A percentile compares a stretch with the other conserved stretches of the same genome.
Conservation (phyloP, 2,888 invertebrate species). For the Thera britannica region DNA sequence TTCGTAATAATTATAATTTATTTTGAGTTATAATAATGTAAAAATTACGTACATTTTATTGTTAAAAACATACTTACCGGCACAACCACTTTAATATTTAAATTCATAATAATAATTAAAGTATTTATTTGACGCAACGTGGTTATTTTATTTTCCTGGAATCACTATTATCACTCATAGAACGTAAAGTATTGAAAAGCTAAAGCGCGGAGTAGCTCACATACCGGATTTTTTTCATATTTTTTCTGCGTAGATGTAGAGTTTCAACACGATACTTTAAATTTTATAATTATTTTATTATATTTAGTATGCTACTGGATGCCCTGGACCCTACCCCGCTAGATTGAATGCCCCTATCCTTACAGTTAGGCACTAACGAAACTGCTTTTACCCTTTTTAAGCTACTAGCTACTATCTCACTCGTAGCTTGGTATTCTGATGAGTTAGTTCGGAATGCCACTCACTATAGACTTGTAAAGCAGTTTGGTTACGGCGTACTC, state of each 20-base stretch:
- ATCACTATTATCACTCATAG: constrained; percentile 40
- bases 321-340: constrained; percentile 79
- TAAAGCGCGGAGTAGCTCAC: constrained; percentile 74
- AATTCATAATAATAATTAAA: constrained; percentile 72
- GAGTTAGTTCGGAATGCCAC: constrained; percentile 24
- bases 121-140: constrained; percentile 74
- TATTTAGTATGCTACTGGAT: constrained; percentile 80
- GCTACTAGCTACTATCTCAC: constrained; percentile 45
- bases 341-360: constrained; percentile 79
- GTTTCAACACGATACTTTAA: constrained; percentile 70
- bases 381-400: constrained; percentile 63
- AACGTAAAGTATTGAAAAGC: constrained; percentile 29
- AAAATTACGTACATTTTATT: constrained; percentile 69
- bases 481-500: constrained; percentile 61
- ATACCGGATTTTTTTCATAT: constrained; percentile 72
- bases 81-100: constrained; percentile 70
- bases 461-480: constrained; percentile 52
- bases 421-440: constrained; percentile 31
- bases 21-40: constrained; percentile 77
- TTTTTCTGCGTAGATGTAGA: constrained; percentile 67
- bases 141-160: constrained; percentile 72
- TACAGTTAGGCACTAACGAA: constrained; percentile 75
- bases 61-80: constrained; percentile 82
- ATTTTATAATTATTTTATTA: constrained; percentile 55
- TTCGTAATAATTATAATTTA: constrained; percentile 57